Evolutionary conservation across 2,888 invertebrate species (phyloP), one percentile per base, ranked within the genome.

Genomic region (Drosophila melanosoma): DNA sequence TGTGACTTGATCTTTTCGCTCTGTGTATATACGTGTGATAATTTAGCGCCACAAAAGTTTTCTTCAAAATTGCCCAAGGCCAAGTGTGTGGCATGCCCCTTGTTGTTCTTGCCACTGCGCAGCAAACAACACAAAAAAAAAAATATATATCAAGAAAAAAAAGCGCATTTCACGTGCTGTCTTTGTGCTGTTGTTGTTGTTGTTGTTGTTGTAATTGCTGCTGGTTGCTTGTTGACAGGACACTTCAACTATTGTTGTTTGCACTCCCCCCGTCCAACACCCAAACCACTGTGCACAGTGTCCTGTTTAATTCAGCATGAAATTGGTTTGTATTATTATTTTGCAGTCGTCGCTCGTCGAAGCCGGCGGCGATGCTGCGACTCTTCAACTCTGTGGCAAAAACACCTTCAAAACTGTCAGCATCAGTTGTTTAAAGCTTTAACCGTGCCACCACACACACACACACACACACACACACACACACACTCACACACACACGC

Each of bases 241-340:
- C 89, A 89, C 90, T 92, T 92, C 89, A 92, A 91, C 91, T 91
- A 91, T 91, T 92, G 91, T 92, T 92, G 75, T 70, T 78, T 76
- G 66, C 74, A 12, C 63, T 61, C 64, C 35, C 56, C 58, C n/a
- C 62, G 26, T 8, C 8, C 58, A 11, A 36, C 26, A n/a, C 11
- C 20, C 49, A 26, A 20, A 17, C 35, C 36, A 54, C 54, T 45
- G 45, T 45, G 35, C 53, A 53, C 54, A 54, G 54, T 54, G 49
- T 45, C 74, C 74, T 69, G 89, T 85, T 92, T 90, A 91, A 92
- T 91, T 91, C 91, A 92, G 91, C 92, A 89, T 91, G 89, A 91
- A 91, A 91, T 91, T 91, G 91, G 87, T 92, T 92, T 87, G 88
- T 84, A 82, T 88, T 91, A 89, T 85, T 86, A 90, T 90, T 90